phyloP scores from a whole-genome alignment of 1,140 invertebrate genomes.

The Ditylenchus dipsaci region DNA sequence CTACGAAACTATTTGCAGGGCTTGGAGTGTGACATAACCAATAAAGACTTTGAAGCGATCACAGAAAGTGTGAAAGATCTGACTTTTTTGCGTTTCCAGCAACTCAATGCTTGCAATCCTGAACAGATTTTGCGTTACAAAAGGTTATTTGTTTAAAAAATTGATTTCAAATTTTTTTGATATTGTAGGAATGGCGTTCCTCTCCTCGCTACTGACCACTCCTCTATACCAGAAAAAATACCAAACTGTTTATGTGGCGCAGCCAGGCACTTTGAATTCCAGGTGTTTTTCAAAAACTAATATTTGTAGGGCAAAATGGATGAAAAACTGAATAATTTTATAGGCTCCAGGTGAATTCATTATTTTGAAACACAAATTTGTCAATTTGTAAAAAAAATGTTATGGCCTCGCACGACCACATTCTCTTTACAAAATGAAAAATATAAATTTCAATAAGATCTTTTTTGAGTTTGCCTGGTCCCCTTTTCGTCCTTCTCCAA shows the following conservation, averaged over 20 bases:
- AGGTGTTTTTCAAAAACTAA: background rate
- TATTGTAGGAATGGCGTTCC: constrained; percentile 50
- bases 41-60: constrained; percentile 18
- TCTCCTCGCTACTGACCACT: constrained; percentile 23
- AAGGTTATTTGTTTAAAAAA: no score
- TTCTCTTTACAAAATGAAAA: no score
- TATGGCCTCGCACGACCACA: no score
- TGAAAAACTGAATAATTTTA: no score
- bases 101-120: constrained; percentile 26
- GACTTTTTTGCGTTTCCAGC: constrained; percentile 13
- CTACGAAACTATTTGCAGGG: background rate
- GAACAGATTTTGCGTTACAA: constrained; percentile 73
- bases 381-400: no score
- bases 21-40: background rate
- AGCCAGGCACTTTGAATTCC: constrained; percentile 20
- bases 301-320: background rate
- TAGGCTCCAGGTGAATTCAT: no score
- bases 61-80: constrained; percentile 25
- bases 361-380: no score
- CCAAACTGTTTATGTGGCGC: constrained; percentile 22
- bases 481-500: no score
- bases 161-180: no score
- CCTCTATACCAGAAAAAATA: constrained; percentile 7
- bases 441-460: no score
- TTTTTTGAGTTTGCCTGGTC: no score